These are phyloP conservation scores for Athalia cordata DNA, from an alignment of 2,888 invertebrate species.

Conservation along the genomic window DNA sequence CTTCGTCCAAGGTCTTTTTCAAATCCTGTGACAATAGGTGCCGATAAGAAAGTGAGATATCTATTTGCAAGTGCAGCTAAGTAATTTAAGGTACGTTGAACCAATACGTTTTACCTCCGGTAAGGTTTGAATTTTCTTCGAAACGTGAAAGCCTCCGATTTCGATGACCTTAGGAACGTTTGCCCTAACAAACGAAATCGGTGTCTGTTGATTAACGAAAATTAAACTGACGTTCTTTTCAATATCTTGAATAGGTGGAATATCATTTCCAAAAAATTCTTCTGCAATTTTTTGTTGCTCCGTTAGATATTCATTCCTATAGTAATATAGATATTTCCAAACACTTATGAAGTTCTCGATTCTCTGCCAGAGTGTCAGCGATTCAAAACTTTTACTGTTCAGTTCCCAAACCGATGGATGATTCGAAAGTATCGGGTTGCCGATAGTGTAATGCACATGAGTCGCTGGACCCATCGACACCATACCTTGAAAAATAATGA, in stretches of 20 bases:
- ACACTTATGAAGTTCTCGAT: background rate
- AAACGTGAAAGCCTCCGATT: slow-evolving; percentile 52
- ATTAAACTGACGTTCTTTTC: slow-evolving; percentile 58
- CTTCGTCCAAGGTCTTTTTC: slow-evolving; percentile 71
- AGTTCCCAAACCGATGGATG: slow-evolving; percentile 57
- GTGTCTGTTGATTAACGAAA: slow-evolving; percentile 56
- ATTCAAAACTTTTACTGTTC: slow-evolving; percentile 46
- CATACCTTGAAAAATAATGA: slow-evolving; percentile 62
- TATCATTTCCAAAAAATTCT: slow-evolving; percentile 65
- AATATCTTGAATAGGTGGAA: slow-evolving; percentile 65
- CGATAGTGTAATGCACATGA: slow-evolving; percentile 48
- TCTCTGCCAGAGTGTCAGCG: slow-evolving; percentile 49
- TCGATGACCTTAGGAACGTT: slow-evolving; percentile 53
- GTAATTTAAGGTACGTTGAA: background rate
- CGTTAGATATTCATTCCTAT: background rate
- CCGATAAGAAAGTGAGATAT: too few species aligned
- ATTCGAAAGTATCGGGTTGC: slow-evolving; percentile 51
- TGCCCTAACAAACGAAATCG: slow-evolving; percentile 53
- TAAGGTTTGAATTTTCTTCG: slow-evolving; percentile 42
- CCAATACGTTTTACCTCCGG: slow-evolving; percentile 51
- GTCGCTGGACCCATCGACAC: slow-evolving; percentile 56
- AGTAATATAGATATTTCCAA: slow-evolving; percentile 10
- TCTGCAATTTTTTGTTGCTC: slow-evolving; percentile 44
- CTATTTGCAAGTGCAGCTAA: too few species aligned
- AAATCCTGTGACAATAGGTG: slow-evolving; percentile 52